Conservation (phyloP, 2,797 vertebrate species). For the Pangasius mekongensis region DNA sequence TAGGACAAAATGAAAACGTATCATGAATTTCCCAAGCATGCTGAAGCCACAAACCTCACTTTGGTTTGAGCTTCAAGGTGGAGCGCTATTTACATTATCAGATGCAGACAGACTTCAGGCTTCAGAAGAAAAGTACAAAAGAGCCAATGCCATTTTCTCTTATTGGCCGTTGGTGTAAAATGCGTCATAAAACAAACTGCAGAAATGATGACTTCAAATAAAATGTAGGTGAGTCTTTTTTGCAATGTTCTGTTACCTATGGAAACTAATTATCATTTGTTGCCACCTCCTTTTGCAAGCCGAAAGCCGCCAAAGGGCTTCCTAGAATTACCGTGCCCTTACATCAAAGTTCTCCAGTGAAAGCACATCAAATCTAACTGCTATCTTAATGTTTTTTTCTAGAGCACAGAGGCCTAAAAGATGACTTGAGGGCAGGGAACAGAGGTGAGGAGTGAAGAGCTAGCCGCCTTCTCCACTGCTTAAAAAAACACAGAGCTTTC, state of each 20-base stretch:
- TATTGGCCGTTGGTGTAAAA: constrained; percentile 30
- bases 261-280: constrained; percentile 64
- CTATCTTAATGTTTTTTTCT: constrained; percentile 43
- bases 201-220: constrained; percentile 38
- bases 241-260: constrained; percentile 52
- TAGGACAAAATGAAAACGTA: background rate
- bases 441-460: constrained; percentile 60
- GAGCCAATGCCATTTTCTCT: constrained; percentile 42
- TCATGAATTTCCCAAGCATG: background rate
- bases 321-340: constrained; percentile 53
- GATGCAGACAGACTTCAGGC: constrained; percentile 38
- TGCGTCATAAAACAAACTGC: constrained; percentile 40
- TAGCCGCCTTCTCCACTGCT: constrained; percentile 26
- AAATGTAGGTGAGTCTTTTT: constrained; percentile 47
- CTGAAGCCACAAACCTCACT: background rate
- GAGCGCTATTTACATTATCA: constrained; percentile 48
- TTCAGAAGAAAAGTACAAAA: constrained; percentile 51
- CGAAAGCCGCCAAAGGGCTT: constrained; percentile 24
- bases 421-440: constrained; percentile 52
- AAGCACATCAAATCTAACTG: constrained; percentile 48
- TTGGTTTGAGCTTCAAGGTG: constrained; percentile 44
- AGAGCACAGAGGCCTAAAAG: constrained; percentile 21
- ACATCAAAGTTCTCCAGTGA: constrained; percentile 55
- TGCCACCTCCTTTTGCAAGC: constrained; percentile 47
- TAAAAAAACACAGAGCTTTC: constrained; percentile 50